Evolutionary conservation across 2,888 invertebrate species (phyloP), one percentile per base, ranked within the genome.

Genomic region (Vanessa cardui): DNA sequence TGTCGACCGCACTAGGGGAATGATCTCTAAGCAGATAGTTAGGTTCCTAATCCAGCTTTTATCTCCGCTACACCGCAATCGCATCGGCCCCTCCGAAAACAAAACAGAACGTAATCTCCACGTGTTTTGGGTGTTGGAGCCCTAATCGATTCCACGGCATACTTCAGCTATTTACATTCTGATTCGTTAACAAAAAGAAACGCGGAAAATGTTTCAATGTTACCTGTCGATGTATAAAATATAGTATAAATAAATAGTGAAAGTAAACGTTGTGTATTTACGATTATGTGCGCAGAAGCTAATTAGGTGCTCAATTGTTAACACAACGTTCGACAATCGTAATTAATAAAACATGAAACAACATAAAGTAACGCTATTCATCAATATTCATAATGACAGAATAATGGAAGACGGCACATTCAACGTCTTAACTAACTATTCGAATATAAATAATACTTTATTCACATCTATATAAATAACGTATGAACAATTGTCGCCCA

Each of bases 41-140:
- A 56, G 62, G 62, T 47, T 45, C 50, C 64, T 71, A 68, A 73
- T 71, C 71, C 68, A 61, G 67, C 64, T 69, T 71, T 71, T 69
- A 71, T 71, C 65, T 62, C 50, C 64, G 46, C 59, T 21, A 45
- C 50, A 46, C 66, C 62, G 64, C 71, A 71, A 69, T 66, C 58
- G 63, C 52, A 47, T 68, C 69, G 72, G 67, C 64, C 66, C 18
- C 33, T 56, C 18, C 62, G 64, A 72, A 70, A 68, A 74, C 70
- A 74, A 69, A 70, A 70, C 67, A 63, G 60, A 66, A 67, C 67
- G 67, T 70, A 69, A 68, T 70, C 63, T 71, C 60, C 62, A 67
- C 62, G 58, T 67, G 67, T 67, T 56, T 52, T 58, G 50, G 61
- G 71, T 64, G 62, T 64, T 33, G 58, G 66, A 49, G 56, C 18